Evolutionary conservation across 2,888 invertebrate genomes (phyloP).

Genomic region (Scaptomyza parva): DNA sequence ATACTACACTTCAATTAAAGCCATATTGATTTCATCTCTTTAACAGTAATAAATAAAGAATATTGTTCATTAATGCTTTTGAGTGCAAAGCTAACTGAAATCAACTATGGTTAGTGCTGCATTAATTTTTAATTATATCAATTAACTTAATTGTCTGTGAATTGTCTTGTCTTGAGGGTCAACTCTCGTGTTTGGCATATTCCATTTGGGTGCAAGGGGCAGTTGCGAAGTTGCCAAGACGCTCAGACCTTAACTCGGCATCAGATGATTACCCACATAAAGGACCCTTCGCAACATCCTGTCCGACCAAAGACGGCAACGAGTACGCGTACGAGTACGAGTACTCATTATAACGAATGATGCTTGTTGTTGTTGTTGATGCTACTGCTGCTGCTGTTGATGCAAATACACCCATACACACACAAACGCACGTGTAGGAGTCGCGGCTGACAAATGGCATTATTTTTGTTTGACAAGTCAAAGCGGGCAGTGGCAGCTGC

Average conservation of each 20-base stretch:
- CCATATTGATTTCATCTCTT: too few species aligned
- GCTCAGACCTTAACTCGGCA: not conserved
- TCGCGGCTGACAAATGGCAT: slow-evolving; percentile 61
- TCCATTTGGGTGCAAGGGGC: not conserved
- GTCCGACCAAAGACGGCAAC: slow-evolving; percentile 16
- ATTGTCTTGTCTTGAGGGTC: not conserved
- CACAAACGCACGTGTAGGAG: slow-evolving; percentile 26
- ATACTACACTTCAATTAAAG: too few species aligned
- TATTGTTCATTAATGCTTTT: too few species aligned
- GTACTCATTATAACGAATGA: slow-evolving; percentile 57
- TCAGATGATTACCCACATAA: slow-evolving; percentile 27
- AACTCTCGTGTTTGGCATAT: not conserved
- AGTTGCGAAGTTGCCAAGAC: not conserved
- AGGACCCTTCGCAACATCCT: not conserved
- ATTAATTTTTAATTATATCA: not conserved
- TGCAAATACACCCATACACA: not conserved
- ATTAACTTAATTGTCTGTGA: not conserved
- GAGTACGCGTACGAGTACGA: slow-evolving; percentile 35
- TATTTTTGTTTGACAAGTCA: slow-evolving; percentile 72
- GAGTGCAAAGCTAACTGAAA: not conserved
- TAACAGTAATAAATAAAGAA: too few species aligned
- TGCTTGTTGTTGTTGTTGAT: slow-evolving; percentile 30
- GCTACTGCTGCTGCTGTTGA: not conserved
- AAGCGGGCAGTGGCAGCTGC: slow-evolving; percentile 47
- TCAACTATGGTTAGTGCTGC: not conserved